Base-by-base conservation (phyloP, 2,113 vertebrate genomes). In the Furnarius figulus region DNA sequence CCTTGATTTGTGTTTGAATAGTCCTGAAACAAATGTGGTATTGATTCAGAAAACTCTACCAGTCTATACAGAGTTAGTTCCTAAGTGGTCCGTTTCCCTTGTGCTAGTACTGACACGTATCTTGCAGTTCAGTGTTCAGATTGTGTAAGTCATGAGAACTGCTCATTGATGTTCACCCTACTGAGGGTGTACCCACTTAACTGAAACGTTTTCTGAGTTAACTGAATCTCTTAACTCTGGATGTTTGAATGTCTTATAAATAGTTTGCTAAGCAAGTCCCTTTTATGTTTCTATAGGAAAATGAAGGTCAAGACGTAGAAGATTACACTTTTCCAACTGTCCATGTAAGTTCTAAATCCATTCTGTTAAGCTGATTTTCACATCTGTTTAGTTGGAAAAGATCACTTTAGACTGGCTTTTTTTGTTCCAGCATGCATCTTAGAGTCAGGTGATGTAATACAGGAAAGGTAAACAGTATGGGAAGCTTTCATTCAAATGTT, bases 261-360 rank as follows among this genome's bases (percentile, higher is more conserved):
- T 24, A 62, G 9, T 67, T 94, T 73, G 14, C 77, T 95, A 66
- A 93, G 58, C 39, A 65, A 90, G 55, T 55, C 44, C 9, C 8
- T 77, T 75, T 80, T 88, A 91, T 96, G 19, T 98, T 90, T 93
- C 94, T 76, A 9, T 79, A 98, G 98, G 98, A 98, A 96, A 97
- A 96, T 87, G 98, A 98, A 97, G 96, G 96, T 90, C 98, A 97
- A 97, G 98, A 98, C 72, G 66, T 93, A 94, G 98, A 98, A 97
- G 98, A 98, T 91, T 97, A 97, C 42, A 49, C 87, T 95, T 98
- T 98, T 97, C 90, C 96, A 87, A 12, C 97, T 92, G 93, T 90
- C 89, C 97, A 95, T 78, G 98, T 98, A 97, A 98, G 98, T 98
- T 97, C 67, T 37, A 79, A 53, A 67, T 96, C 62, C 66, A 30